Evolutionary conservation across 2,888 invertebrate species (phyloP).

Genomic region (Thelaira solivaga): DNA sequence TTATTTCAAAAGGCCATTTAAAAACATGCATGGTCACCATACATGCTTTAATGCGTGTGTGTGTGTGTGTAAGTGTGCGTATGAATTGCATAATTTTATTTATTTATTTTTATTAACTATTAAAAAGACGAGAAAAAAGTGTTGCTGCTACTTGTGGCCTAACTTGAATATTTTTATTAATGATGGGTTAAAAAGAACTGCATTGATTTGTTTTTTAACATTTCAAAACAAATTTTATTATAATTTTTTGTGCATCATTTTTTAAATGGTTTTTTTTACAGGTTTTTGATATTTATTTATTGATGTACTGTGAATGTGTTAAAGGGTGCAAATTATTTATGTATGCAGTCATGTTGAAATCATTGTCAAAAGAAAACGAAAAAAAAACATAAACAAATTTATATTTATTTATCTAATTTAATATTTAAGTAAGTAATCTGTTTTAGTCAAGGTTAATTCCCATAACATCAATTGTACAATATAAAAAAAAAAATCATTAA

Average conservation of each 20-base stretch:
- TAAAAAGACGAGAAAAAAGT: neutral
- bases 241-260: conserved; percentile 6
- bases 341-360: conserved; percentile 23
- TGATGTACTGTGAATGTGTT: neutral
- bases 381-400: neutral
- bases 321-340: conserved; percentile 48
- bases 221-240: conserved; percentile 24
- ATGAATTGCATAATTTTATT: conserved; percentile 33
- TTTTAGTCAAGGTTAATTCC: conserved; percentile 27
- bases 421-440: neutral
- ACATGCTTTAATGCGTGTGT: no score
- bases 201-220: conserved; percentile 7
- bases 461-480: neutral
- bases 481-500: neutral
- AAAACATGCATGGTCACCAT: neutral
- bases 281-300: conserved; percentile 13
- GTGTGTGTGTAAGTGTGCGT: no score
- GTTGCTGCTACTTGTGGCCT: conserved; percentile 6
- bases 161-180: neutral
- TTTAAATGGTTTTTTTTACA: neutral
- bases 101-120: conserved; percentile 16
- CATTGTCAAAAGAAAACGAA: neutral
- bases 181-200: neutral
- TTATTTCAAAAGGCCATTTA: conserved; percentile 62
- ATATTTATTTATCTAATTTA: conserved; percentile 26